A percentile compares a stretch with the other conserved stretches of the same genome.
These are phyloP conservation scores for Brachyrhaphis roseni DNA, from an alignment of 2,797 vertebrate species.

Conservation along the genomic window DNA sequence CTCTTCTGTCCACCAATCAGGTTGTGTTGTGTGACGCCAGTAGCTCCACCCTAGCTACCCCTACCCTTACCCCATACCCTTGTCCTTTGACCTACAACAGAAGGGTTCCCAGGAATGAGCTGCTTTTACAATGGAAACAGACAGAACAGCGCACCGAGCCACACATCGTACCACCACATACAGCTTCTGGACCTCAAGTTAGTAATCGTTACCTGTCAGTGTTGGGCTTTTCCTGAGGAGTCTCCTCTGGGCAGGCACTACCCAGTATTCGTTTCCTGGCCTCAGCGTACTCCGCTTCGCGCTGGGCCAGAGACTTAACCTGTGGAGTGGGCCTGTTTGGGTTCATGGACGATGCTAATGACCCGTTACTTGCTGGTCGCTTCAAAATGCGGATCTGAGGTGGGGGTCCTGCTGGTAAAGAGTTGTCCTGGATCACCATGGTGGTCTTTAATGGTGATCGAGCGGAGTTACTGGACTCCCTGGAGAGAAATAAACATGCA, in stretches of 20 bases:
- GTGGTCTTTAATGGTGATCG: constrained; percentile 87
- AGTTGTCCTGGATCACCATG: constrained; percentile 95
- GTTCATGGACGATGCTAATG: constrained; percentile 82
- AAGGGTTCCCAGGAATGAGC: background rate
- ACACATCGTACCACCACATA: background rate
- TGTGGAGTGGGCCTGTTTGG: constrained; percentile 88
- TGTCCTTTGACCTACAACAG: background rate
- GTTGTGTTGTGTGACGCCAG: background rate
- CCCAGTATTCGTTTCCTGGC: constrained; percentile 96
- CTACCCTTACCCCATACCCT: background rate
- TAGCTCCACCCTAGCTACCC: background rate
- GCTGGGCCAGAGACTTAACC: constrained; percentile 94
- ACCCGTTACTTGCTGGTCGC: constrained; percentile 92
- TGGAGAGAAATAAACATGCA: constrained; percentile 46
- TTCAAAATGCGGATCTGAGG: constrained; percentile 98
- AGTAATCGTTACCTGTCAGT: constrained; percentile 82
- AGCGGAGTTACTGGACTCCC: constrained; percentile 84
- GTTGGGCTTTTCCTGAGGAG: constrained; percentile 88
- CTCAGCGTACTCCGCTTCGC: constrained; percentile 96
- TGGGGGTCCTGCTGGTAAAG: constrained; percentile 88
- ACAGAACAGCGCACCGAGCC: background rate
- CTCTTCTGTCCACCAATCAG: background rate
- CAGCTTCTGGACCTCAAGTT: background rate
- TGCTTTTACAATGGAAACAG: background rate
- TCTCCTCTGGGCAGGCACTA: constrained; percentile 93